Conservation (phyloP, 2,113 vertebrate species). For the Prietella phreatophila region DNA sequence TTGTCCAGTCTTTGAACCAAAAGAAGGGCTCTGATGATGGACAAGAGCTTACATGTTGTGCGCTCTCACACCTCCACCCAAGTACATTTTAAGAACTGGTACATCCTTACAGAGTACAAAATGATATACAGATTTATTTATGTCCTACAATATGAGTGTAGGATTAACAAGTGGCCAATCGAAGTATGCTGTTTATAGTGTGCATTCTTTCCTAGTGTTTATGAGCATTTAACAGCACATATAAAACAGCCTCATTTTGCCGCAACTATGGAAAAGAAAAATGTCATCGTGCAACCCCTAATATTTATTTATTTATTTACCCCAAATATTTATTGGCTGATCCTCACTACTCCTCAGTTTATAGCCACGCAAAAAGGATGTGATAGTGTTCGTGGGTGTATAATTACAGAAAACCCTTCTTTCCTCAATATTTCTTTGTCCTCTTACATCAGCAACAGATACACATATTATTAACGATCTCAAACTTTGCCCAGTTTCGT, state of each 20-base stretch:
- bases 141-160: neutral
- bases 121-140: neutral
- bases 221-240: neutral
- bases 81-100: neutral
- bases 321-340: slow-evolving; percentile 27
- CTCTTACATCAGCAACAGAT: neutral
- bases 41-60: neutral
- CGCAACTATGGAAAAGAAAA: neutral
- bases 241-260: neutral
- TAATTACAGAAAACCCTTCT: neutral
- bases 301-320: too few relatives aligned
- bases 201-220: neutral
- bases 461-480: neutral
- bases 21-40: neutral
- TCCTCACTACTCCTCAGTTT: neutral
- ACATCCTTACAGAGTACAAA: neutral
- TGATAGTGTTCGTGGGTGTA: neutral
- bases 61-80: neutral
- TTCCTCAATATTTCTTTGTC: neutral
- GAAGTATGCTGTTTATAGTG: neutral
- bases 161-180: neutral
- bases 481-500: neutral
- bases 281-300: neutral
- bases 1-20: neutral
- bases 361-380: neutral